phyloP scores from a whole-genome alignment of 2,797 vertebrate species.

The Myotis myotis region DNA sequence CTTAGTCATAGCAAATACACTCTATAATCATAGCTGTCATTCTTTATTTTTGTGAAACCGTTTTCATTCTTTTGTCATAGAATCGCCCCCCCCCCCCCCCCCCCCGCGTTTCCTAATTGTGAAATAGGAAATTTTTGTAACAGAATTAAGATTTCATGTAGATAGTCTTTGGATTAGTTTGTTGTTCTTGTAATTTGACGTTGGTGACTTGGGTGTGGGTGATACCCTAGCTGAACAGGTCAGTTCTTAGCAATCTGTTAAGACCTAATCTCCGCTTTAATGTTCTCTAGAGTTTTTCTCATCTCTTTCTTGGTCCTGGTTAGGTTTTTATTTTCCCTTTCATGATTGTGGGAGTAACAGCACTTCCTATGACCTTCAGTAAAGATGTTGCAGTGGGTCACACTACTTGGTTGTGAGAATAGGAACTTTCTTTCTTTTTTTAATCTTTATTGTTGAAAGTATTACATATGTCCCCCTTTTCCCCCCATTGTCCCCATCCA shows the following conservation, averaged over 20 bases:
- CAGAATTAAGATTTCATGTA: slow-evolving; percentile 16
- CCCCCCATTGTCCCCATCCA: too few species aligned
- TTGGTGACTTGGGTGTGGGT: background rate
- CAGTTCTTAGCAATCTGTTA: background rate
- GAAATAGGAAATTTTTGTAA: background rate
- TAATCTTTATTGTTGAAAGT: too few species aligned
- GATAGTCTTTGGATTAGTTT: slow-evolving; percentile 16
- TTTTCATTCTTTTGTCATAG: background rate
- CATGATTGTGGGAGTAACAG: background rate
- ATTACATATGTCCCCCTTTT: too few species aligned
- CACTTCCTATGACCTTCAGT: background rate
- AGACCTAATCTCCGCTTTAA: background rate
- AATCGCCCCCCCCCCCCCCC: too few species aligned
- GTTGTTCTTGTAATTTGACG: background rate
- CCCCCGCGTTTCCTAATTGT: background rate
- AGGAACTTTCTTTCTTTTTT: background rate
- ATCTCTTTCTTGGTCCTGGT: background rate
- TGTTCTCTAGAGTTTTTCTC: background rate
- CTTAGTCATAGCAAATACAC: background rate
- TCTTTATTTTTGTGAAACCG: background rate
- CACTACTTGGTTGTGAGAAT: background rate
- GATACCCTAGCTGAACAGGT: background rate
- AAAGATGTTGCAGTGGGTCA: background rate
- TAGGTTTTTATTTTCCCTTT: background rate
- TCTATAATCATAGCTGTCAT: background rate